phyloP scores from a whole-genome alignment of 2,888 invertebrate species.

The Cataglyphis rosenhaueri region DNA sequence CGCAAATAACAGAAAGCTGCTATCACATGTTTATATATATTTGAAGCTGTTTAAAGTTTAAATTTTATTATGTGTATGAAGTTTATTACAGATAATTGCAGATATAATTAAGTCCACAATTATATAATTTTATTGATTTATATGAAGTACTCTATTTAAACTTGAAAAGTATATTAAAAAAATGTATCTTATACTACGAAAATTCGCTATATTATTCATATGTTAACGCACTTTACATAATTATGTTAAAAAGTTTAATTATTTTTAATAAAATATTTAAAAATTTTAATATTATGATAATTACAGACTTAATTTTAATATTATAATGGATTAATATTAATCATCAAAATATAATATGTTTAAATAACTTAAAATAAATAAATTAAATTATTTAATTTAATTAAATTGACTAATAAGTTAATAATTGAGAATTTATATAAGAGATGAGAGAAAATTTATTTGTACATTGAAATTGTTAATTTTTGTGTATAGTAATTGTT shows the following conservation, averaged over 20 bases:
- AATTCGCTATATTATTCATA: not conserved
- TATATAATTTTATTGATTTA: not conserved
- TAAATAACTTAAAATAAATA: not conserved
- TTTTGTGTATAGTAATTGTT: not conserved
- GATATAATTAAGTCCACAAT: not conserved
- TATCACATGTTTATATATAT: not conserved
- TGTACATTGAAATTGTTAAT: not conserved
- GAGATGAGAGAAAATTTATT: not conserved
- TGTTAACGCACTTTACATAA: too few species aligned
- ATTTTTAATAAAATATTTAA: too few species aligned
- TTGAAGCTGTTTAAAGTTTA: not conserved
- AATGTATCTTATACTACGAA: not conserved
- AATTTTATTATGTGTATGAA: not conserved
- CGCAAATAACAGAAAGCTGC: not conserved
- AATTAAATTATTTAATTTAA: too few species aligned
- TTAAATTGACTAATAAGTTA: too few species aligned
- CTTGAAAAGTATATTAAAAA: not conserved
- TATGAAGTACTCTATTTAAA: not conserved
- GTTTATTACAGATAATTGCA: not conserved
- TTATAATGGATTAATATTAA: not conserved
- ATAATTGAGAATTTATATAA: too few species aligned
- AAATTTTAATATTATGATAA: too few species aligned
- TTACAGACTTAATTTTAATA: too few species aligned
- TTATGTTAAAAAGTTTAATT: too few species aligned
- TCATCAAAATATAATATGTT: not conserved